Conservation (phyloP, 2,113 vertebrate species). For the Rousettus leschenaultii region DNA sequence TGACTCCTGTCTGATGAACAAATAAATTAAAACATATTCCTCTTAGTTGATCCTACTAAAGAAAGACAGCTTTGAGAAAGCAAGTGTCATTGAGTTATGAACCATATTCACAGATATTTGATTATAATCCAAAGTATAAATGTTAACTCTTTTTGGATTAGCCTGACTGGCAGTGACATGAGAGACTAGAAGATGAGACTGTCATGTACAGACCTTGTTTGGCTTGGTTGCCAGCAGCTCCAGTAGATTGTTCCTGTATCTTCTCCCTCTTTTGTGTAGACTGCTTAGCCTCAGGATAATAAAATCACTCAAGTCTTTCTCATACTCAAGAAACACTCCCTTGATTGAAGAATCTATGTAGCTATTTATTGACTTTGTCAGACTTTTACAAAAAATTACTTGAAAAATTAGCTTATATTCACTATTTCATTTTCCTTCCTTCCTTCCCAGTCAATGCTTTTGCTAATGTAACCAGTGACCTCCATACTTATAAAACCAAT, state of each 20-base stretch:
- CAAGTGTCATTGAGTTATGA: background rate
- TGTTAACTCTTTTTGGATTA: background rate
- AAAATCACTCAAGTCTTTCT: background rate
- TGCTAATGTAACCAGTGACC: background rate
- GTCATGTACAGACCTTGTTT: background rate
- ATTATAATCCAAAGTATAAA: conserved; percentile 32
- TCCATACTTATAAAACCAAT: background rate
- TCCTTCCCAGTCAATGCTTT: background rate
- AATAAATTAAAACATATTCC: conserved; percentile 25
- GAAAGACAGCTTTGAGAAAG: conserved; percentile 1
- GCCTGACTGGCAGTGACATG: background rate
- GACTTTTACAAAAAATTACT: background rate
- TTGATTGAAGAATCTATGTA: background rate
- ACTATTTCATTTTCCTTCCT: background rate
- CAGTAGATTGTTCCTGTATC: background rate
- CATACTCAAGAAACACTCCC: background rate
- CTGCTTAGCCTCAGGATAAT: background rate
- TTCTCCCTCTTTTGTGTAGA: background rate
- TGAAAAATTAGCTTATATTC: background rate
- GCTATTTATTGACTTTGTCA: background rate
- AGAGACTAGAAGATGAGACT: background rate
- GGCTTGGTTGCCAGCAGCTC: background rate
- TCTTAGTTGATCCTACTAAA: conserved; percentile 43
- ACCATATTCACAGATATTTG: conserved; percentile 3
- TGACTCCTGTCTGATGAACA: conserved; percentile 6